Evolutionary conservation across 2,888 invertebrate species (phyloP).

Genomic region (Netelia melanura): DNA sequence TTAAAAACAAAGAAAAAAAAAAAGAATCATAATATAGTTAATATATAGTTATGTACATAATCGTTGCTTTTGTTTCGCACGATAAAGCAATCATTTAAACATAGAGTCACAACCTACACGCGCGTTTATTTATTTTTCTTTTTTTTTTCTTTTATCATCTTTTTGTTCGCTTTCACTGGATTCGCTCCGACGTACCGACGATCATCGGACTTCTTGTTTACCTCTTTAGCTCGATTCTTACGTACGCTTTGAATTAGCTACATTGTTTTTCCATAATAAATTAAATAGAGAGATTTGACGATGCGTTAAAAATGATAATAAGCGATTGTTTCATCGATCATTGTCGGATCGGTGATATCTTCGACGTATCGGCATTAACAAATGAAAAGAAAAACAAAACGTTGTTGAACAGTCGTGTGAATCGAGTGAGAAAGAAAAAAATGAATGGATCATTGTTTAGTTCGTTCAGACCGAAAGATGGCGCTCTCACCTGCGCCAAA

Average conservation of each 20-base stretch:
- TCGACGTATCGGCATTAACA: not conserved
- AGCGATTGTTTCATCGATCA: conserved; percentile 34
- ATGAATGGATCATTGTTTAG: conserved; percentile 26
- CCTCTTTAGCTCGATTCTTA: conserved; percentile 60
- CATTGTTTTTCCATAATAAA: conserved; percentile 73
- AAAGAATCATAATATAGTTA: conserved; percentile 59
- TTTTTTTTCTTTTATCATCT: conserved; percentile 19
- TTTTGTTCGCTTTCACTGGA: conserved; percentile 67
- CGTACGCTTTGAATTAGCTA: conserved; percentile 72
- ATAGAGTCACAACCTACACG: conserved; percentile 83
- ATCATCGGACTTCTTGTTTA: conserved; percentile 9
- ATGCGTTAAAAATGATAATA: conserved; percentile 12
- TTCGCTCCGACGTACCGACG: conserved; percentile 61
- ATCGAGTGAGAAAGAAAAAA: conserved; percentile 7
- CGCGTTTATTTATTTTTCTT: conserved; percentile 68
- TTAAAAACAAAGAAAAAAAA: conserved; percentile 58
- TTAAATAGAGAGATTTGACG: conserved; percentile 71
- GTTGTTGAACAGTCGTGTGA: conserved; percentile 12
- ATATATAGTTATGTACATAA: conserved; percentile 75
- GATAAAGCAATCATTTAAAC: conserved; percentile 76
- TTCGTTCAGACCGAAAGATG: conserved; percentile 19
- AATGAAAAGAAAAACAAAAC: conserved; percentile 3
- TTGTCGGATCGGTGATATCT: conserved; percentile 21
- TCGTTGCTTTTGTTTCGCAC: conserved; percentile 76
- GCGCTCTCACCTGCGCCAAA: conserved; percentile 20